Percentiles rank a stretch among this genome's conserved stretches.
Conservation (phyloP, 2,113 vertebrate genomes). For the Alligator mississippiensis region DNA sequence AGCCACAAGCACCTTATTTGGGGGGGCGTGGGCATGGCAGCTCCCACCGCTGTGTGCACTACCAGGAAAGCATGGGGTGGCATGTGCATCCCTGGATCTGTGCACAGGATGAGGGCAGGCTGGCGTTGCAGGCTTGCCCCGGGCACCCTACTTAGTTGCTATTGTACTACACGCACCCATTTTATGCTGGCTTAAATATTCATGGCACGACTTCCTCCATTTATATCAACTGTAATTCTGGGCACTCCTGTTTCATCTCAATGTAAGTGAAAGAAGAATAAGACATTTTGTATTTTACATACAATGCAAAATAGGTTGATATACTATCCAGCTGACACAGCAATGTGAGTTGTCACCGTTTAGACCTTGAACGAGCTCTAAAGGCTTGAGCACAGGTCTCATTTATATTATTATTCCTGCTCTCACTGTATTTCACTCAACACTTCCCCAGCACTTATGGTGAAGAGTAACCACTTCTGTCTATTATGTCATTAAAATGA, state of each 20-base stretch:
- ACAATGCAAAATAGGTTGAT: rapidly evolving
- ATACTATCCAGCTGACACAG: background rate
- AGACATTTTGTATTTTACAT: background rate
- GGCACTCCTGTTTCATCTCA: background rate
- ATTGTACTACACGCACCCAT: background rate
- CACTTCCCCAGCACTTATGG: background rate
- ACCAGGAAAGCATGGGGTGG: no score
- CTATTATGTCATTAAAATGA: background rate
- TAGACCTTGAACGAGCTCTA: rapidly evolving
- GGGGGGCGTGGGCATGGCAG: no score
- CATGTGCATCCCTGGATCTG: no score
- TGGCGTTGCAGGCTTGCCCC: no score
- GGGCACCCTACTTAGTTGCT: no score
- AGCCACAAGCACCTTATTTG: no score
- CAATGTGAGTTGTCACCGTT: background rate
- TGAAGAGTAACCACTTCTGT: background rate
- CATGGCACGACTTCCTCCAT: background rate
- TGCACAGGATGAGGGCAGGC: no score
- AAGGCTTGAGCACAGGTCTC: no score
- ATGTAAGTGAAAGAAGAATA: background rate
- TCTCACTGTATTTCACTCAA: background rate
- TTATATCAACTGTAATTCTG: background rate
- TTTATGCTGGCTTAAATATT: background rate
- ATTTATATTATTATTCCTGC: no score
- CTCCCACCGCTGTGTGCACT: no score